phyloP scores from a whole-genome alignment of 2,888 invertebrate genomes.

The Mystacides longicornis region DNA sequence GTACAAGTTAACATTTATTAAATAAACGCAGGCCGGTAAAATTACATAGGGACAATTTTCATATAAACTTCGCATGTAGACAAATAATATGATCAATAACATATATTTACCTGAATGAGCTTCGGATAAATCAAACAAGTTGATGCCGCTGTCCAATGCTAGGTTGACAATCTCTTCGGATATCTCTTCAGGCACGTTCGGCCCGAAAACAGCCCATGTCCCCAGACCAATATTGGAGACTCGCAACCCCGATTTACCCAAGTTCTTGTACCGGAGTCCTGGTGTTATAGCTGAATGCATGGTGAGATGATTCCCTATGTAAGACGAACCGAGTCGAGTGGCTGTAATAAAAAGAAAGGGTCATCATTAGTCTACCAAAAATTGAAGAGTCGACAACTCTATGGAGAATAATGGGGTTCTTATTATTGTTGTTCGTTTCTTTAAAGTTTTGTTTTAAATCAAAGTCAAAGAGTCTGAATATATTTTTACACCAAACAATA shows the following conservation, averaged over 20 bases:
- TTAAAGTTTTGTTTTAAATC: no score
- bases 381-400: no score
- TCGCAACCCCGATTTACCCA: conserved; percentile 91
- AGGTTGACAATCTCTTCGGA: conserved; percentile 88
- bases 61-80: no score
- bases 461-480: no score
- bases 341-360: conserved; percentile 28
- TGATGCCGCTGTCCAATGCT: conserved; percentile 93
- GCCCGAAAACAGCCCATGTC: conserved; percentile 85
- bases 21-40: no score
- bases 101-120: conserved; percentile 66
- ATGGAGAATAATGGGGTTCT: no score
- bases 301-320: conserved; percentile 51
- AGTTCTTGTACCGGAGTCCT: conserved; percentile 82
- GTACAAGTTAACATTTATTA: no score
- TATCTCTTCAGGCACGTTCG: conserved; percentile 68
- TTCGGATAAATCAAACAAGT: conserved; percentile 93
- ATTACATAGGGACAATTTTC: no score
- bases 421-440: no score
- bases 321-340: conserved; percentile 46
- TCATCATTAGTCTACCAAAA: no score
- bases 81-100: not conserved
- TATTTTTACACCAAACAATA: no score
- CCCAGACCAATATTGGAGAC: conserved; percentile 93
- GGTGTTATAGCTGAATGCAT: conserved; percentile 66